Evolutionary conservation across 2,113 vertebrate species (phyloP).

Genomic region (Cromileptes altivelis): DNA sequence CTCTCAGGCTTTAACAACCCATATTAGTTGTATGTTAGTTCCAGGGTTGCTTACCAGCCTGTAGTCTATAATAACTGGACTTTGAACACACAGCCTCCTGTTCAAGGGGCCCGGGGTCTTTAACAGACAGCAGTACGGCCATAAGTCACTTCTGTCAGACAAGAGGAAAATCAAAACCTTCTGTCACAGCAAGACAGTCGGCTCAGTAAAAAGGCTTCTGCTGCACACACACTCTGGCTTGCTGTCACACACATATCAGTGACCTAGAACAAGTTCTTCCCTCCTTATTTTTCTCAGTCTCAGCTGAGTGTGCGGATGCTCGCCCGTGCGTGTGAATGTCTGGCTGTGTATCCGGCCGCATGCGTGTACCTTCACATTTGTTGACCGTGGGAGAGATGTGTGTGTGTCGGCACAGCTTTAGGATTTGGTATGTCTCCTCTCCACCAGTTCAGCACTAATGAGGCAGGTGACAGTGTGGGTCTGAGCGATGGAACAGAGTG

Average conservation of each 20-base stretch:
- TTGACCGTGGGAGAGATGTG: slow-evolving; percentile 5
- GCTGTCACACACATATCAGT: slow-evolving; percentile 55
- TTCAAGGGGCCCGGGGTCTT: slow-evolving; percentile 51
- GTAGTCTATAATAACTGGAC: not conserved
- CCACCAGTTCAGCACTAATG: slow-evolving; percentile 76
- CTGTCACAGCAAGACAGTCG: slow-evolving; percentile 54
- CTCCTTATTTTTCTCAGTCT: slow-evolving; percentile 44
- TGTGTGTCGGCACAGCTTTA: not conserved
- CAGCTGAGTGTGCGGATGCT: slow-evolving; percentile 31
- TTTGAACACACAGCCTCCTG: slow-evolving; percentile 32
- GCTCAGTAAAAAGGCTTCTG: slow-evolving; percentile 52
- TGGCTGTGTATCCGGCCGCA: slow-evolving; percentile 23
- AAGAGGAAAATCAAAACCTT: slow-evolving; percentile 68
- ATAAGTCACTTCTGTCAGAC: slow-evolving; percentile 72
- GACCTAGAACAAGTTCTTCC: slow-evolving; percentile 66
- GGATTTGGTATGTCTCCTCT: slow-evolving; percentile 35
- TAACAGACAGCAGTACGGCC: slow-evolving; percentile 51
- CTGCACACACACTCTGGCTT: slow-evolving; percentile 49
- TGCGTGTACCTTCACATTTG: slow-evolving; percentile 7
- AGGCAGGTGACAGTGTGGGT: slow-evolving; percentile 80
- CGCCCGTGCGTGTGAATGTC: slow-evolving; percentile 36
- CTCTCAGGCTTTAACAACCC: slow-evolving; percentile 25
- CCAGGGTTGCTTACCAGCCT: slow-evolving; percentile 16
- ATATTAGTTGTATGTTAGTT: slow-evolving; percentile 22
- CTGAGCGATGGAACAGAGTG: slow-evolving; percentile 74